Conservation (phyloP, 2,797 vertebrate species). For the Tragopan temminckii region DNA sequence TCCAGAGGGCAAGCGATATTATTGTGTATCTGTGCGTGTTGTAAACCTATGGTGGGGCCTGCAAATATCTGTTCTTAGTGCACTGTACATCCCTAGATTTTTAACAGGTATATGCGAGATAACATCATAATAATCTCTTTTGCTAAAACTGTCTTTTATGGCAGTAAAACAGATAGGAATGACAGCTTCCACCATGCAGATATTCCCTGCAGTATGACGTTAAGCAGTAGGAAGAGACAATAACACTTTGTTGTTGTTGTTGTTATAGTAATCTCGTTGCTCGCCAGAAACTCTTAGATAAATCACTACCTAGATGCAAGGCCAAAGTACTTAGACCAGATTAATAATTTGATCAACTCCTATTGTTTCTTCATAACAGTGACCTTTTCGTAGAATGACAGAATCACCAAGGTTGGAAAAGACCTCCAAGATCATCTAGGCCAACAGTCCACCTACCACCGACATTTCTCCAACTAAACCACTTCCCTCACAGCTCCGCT, state of each 20-base stretch:
- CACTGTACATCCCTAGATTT: background rate
- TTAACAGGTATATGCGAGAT: background rate
- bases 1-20: background rate
- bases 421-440: too few relatives aligned
- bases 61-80: background rate
- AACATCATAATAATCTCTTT: background rate
- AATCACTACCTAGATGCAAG: conserved; percentile 34
- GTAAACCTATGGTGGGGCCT: background rate
- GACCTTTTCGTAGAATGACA: background rate
- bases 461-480: too few relatives aligned
- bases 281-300: conserved; percentile 37
- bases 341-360: background rate
- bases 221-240: conserved; percentile 10
- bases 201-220: background rate
- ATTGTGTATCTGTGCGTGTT: background rate
- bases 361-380: background rate
- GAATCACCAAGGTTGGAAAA: too few relatives aligned
- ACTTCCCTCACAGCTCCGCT: too few relatives aligned
- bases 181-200: background rate
- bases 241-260: background rate
- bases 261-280: background rate
- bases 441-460: too few relatives aligned
- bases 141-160: conserved; percentile 1
- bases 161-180: background rate
- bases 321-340: background rate